A percentile compares a stretch with the other conserved stretches of the same genome.
These are phyloP conservation scores for Atopsyche davidsoni DNA, from an alignment of 1,140 invertebrate genomes.

Conservation along the genomic window DNA sequence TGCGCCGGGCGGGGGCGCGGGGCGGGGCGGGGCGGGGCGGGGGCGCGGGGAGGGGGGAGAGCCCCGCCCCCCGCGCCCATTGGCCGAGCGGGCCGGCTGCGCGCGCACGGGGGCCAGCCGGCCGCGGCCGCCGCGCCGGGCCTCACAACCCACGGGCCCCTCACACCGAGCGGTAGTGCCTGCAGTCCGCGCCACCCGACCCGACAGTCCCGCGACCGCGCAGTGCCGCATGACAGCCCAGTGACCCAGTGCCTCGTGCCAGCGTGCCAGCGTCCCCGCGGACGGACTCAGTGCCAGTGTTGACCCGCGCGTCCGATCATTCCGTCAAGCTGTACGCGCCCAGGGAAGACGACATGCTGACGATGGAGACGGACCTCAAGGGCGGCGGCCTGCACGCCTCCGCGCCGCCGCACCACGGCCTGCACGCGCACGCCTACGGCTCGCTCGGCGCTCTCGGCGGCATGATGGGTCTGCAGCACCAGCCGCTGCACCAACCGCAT, in stretches of 20 bases:
- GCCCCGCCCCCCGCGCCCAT: slow-evolving; percentile 19
- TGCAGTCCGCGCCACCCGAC: slow-evolving; percentile 32
- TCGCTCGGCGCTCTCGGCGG: slow-evolving; percentile 63
- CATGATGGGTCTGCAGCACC: slow-evolving; percentile 56
- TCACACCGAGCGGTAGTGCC: slow-evolving; percentile 35
- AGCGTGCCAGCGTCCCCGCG: slow-evolving; percentile 36
- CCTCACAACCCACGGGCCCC: slow-evolving; percentile 6
- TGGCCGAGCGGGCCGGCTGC: too few species aligned
- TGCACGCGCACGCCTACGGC: slow-evolving; percentile 59
- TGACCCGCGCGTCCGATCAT: slow-evolving; percentile 32
- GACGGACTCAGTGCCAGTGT: slow-evolving; percentile 10
- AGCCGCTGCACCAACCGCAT: slow-evolving; percentile 52
- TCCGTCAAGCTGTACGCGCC: slow-evolving; percentile 62
- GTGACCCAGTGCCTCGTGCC: slow-evolving; percentile 33
- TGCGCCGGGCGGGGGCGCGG: slow-evolving; percentile 36
- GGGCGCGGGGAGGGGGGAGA: slow-evolving; percentile 7
- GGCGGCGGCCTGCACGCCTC: slow-evolving; percentile 73
- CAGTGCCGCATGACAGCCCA: slow-evolving; percentile 39
- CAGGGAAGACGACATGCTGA: slow-evolving; percentile 72
- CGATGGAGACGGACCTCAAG: slow-evolving; percentile 83
- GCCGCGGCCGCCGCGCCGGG: slow-evolving; percentile 5
- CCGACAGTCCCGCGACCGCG: slow-evolving; percentile 32
- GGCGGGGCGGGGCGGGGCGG: slow-evolving; percentile 37
- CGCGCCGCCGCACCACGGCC: slow-evolving; percentile 71
- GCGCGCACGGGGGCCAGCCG: not conserved